Percentiles rank a stretch among this genome's conserved stretches.
phyloP scores from a whole-genome alignment of 2,113 vertebrate species.

The Cyprinus carpio region DNA sequence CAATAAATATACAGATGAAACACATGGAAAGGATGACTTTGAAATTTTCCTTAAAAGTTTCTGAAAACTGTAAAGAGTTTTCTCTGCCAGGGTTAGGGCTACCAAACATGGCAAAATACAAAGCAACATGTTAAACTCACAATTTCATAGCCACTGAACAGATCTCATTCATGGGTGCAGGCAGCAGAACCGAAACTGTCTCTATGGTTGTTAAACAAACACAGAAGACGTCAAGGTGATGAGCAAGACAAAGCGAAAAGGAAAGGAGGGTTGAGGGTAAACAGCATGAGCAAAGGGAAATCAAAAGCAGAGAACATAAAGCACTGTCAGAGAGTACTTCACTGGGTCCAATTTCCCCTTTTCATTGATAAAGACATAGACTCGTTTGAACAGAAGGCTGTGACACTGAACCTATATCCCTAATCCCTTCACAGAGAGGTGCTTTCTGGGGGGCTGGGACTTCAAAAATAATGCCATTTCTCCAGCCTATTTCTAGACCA shows the following conservation, averaged over 20 bases:
- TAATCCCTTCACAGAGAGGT: conserved; percentile 10
- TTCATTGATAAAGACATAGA: conserved; percentile 11
- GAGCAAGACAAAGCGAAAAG: conserved; percentile 48
- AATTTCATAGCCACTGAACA: conserved; percentile 46
- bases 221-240: conserved; percentile 53
- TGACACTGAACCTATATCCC: conserved; percentile 15
- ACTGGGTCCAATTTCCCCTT: conserved; percentile 41
- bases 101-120: background rate
- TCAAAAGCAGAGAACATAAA: conserved; percentile 42
- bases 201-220: conserved; percentile 55
- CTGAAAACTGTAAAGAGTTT: background rate
- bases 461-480: background rate
- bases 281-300: conserved; percentile 44
- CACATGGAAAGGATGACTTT: background rate
- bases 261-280: conserved; percentile 33
- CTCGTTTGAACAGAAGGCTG: conserved; percentile 24
- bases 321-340: conserved; percentile 34
- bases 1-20: background rate
- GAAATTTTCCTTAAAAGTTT: background rate
- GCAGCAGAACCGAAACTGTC: conserved; percentile 47
- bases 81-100: background rate
- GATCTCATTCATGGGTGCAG: conserved; percentile 19
- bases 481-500: background rate
- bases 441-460: background rate
- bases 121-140: conserved; percentile 22